Conservation (phyloP, 1,140 invertebrate species). For the Drosophila bocqueti region DNA sequence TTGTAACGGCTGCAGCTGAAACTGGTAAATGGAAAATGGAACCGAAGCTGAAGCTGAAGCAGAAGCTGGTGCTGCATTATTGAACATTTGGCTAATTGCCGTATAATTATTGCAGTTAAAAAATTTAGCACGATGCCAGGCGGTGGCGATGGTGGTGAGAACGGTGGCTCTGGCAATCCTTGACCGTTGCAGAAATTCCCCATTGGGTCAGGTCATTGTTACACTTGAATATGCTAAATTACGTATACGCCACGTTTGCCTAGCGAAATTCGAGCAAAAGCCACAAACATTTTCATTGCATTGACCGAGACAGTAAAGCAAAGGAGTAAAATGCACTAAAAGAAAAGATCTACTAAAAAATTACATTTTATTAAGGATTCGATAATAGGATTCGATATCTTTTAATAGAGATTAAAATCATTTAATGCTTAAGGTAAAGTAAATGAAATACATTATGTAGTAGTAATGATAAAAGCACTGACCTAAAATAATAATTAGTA, state of each 20-base stretch:
- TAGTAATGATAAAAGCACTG: too few relatives aligned
- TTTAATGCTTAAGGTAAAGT: too few relatives aligned
- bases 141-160: neutral
- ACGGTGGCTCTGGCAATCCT: slow-evolving; percentile 32
- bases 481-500: too few relatives aligned
- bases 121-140: slow-evolving; percentile 66
- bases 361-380: too few relatives aligned
- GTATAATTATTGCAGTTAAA: slow-evolving; percentile 83
- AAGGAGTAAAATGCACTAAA: slow-evolving; percentile 10
- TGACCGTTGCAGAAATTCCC: slow-evolving; percentile 49
- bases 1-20: slow-evolving; percentile 70
- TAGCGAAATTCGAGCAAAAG: slow-evolving; percentile 36
- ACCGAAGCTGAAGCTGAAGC: slow-evolving; percentile 24
- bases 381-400: neutral
- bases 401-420: too few relatives aligned
- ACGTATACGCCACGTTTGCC: slow-evolving; percentile 53
- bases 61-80: slow-evolving; percentile 67
- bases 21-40: slow-evolving; percentile 37
- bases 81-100: slow-evolving; percentile 82
- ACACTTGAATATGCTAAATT: slow-evolving; percentile 45
- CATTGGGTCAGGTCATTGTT: slow-evolving; percentile 29
- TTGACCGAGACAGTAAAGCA: slow-evolving; percentile 19
- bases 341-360: neutral
- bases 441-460: too few relatives aligned
- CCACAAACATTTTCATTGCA: slow-evolving; percentile 66